These are phyloP conservation scores for Lycaon pictus DNA, from an alignment of 2,113 vertebrate genomes.

Conservation along the genomic window DNA sequence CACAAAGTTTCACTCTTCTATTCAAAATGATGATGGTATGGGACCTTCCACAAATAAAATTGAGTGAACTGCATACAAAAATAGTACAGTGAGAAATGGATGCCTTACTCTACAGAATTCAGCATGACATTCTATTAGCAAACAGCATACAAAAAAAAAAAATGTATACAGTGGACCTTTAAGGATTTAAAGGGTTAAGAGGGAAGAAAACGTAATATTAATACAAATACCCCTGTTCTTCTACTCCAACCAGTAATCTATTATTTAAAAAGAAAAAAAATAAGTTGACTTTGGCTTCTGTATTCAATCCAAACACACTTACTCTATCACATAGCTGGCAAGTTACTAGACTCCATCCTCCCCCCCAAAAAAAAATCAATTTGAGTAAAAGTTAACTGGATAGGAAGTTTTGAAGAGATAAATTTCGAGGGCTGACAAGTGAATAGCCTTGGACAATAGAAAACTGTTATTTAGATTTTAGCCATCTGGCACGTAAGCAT, in stretches of 20 bases:
- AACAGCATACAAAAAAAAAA: background rate
- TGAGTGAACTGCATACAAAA: slow-evolving; percentile 23
- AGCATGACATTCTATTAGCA: background rate
- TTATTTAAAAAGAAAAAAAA: background rate
- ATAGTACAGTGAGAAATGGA: background rate
- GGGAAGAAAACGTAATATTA: background rate
- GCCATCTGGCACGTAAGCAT: slow-evolving; percentile 54
- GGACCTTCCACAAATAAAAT: background rate
- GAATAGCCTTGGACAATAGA: slow-evolving; percentile 53
- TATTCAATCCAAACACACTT: slow-evolving; percentile 8
- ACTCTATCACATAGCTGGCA: slow-evolving; percentile 10
- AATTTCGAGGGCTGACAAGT: slow-evolving; percentile 57
- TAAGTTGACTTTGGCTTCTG: slow-evolving; percentile 24
- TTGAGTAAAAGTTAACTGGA: slow-evolving; percentile 37
- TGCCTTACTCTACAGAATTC: background rate
- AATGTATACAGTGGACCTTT: background rate
- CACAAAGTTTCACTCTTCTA: background rate
- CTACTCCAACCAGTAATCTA: background rate
- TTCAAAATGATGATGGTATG: background rate
- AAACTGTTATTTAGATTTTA: slow-evolving; percentile 41
- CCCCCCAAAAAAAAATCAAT: background rate
- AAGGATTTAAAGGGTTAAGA: background rate
- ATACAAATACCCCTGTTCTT: background rate
- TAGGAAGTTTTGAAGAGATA: slow-evolving; percentile 75
- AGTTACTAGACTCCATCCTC: slow-evolving; percentile 19